Evolutionary conservation across 2,888 invertebrate species (phyloP).

Genomic region (Macrophya annulata): DNA sequence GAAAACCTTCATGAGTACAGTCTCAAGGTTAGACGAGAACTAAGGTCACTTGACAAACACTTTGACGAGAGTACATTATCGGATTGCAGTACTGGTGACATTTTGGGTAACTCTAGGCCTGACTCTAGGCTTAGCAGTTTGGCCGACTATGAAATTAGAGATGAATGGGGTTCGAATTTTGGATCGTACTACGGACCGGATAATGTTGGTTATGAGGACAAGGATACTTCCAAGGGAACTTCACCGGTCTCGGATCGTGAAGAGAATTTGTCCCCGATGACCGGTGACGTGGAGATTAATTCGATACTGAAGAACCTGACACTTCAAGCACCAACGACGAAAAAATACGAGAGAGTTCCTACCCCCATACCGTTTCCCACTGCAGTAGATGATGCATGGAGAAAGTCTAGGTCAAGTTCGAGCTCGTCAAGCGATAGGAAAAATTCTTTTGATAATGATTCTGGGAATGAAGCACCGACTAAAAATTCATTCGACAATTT

Average conservation of each 20-base stretch:
- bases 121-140: conserved; percentile 68
- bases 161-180: conserved; percentile 54
- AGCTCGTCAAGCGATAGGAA: conserved; percentile 67
- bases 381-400: conserved; percentile 65
- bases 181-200: conserved; percentile 24
- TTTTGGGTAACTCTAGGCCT: conserved; percentile 67
- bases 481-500: conserved; percentile 66
- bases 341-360: conserved; percentile 71
- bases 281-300: conserved; percentile 56
- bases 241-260: conserved; percentile 31
- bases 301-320: conserved; percentile 56
- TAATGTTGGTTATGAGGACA: conserved; percentile 26
- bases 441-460: conserved; percentile 70
- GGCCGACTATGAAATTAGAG: conserved; percentile 56
- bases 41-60: conserved; percentile 69
- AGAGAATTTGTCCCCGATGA: conserved; percentile 22
- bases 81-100: conserved; percentile 70
- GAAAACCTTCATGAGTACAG: conserved; percentile 77
- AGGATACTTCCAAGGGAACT: conserved; percentile 48
- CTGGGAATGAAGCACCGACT: conserved; percentile 72
- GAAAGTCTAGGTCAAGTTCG: conserved; percentile 62
- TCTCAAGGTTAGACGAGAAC: conserved; percentile 70
- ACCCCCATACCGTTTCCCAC: conserved; percentile 72
- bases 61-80: conserved; percentile 70
- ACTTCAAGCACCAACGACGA: conserved; percentile 56